phyloP scores from a whole-genome alignment of 1,140 invertebrate genomes.

The Bradynema listronoti region DNA sequence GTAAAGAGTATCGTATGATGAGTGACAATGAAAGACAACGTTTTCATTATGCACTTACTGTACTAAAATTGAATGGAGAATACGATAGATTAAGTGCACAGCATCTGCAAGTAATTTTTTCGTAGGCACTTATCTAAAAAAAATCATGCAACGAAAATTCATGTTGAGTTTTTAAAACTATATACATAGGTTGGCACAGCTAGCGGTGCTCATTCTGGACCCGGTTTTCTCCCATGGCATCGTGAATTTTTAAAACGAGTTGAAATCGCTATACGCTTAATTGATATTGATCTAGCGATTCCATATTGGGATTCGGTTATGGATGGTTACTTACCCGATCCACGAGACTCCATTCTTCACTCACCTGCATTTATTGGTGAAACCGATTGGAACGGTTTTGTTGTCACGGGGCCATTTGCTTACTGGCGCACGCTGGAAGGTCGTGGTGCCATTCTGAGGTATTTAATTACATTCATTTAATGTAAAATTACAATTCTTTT shows the following conservation, averaged over 20 bases:
- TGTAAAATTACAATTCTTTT: slow-evolving; percentile 4
- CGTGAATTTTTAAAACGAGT: slow-evolving; percentile 47
- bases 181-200: slow-evolving; percentile 48
- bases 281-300: slow-evolving; percentile 51
- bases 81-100: slow-evolving; percentile 43
- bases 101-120: slow-evolving; percentile 31
- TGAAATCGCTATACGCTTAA: slow-evolving; percentile 52
- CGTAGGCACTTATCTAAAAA: too few species aligned
- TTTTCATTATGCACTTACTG: slow-evolving; percentile 58
- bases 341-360: slow-evolving; percentile 57
- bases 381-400: slow-evolving; percentile 56
- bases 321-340: slow-evolving; percentile 35
- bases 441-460: slow-evolving; percentile 45
- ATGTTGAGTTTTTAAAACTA: slow-evolving; percentile 45
- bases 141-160: not conserved
- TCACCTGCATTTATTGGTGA: slow-evolving; percentile 55
- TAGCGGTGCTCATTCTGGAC: slow-evolving; percentile 48
- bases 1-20: slow-evolving; percentile 59
- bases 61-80: slow-evolving; percentile 58
- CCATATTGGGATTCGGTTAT: slow-evolving; percentile 51
- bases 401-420: slow-evolving; percentile 58
- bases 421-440: slow-evolving; percentile 56
- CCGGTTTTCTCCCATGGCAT: slow-evolving; percentile 54
- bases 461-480: slow-evolving; percentile 7
- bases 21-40: slow-evolving; percentile 56